Percentiles rank a stretch among this genome's conserved stretches.
phyloP scores from a whole-genome alignment of 2,113 vertebrate genomes.

The Panthera uncia region DNA sequence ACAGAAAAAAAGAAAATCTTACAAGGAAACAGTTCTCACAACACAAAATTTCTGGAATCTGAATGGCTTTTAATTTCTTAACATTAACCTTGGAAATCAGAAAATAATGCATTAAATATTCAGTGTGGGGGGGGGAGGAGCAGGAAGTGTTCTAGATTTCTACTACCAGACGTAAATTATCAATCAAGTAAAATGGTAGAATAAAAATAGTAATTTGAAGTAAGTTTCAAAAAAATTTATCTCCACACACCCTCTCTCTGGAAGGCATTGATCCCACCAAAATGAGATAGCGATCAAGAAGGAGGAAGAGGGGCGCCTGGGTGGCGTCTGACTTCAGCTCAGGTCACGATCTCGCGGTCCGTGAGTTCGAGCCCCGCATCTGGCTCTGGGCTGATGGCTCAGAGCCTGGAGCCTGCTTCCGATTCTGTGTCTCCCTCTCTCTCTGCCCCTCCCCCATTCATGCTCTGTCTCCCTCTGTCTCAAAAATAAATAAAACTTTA shows the following conservation, averaged over 20 bases:
- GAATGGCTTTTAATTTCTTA: background rate
- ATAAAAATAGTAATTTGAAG: background rate
- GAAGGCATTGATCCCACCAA: background rate
- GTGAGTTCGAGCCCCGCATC: too few relatives aligned
- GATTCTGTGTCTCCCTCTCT: too few relatives aligned
- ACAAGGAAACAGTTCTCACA: background rate
- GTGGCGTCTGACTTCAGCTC: too few relatives aligned
- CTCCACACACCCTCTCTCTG: background rate
- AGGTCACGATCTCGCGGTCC: too few relatives aligned
- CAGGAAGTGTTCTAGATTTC: background rate
- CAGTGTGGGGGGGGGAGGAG: background rate
- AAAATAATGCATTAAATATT: background rate
- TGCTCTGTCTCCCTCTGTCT: too few relatives aligned
- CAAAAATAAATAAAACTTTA: too few relatives aligned
- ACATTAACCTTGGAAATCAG: background rate
- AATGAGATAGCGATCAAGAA: background rate
- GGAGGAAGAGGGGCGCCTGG: background rate
- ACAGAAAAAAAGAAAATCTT: background rate
- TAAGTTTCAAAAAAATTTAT: background rate
- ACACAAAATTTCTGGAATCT: background rate
- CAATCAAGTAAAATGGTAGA: background rate
- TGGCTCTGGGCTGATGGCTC: too few relatives aligned
- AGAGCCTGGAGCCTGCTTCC: too few relatives aligned
- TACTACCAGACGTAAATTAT: background rate
- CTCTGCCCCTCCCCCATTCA: too few relatives aligned